Evolutionary conservation across 2,113 vertebrate species (phyloP).

Genomic region (Chaetorhynchus papuensis): DNA sequence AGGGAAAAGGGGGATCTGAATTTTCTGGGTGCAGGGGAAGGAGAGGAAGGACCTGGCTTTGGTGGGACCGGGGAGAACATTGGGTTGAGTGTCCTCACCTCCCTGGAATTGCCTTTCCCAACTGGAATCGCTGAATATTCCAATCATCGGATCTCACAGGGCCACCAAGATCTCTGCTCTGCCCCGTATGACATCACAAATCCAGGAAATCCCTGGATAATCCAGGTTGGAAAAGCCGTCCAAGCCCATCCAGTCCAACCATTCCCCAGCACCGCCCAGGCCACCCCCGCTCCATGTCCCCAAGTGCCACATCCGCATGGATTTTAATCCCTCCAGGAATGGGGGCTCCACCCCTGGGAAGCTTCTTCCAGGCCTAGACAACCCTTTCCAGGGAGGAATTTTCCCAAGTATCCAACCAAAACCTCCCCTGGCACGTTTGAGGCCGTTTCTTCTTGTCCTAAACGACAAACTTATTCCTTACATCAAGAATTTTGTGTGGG

Average conservation of each 20-base stretch:
- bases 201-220: neutral
- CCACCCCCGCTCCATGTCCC: neutral
- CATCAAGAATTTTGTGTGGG: neutral
- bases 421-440: neutral
- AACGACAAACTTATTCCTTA: neutral
- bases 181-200: neutral
- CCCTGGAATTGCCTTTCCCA: neutral
- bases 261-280: neutral
- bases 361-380: neutral
- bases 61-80: rapidly evolving
- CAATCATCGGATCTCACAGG: rapidly evolving
- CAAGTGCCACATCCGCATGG: neutral
- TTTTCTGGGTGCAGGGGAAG: neutral
- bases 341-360: neutral
- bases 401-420: neutral
- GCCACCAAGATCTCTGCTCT: rapidly evolving
- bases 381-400: neutral
- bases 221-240: neutral
- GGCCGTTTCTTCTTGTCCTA: neutral
- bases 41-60: neutral
- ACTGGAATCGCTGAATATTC: rapidly evolving
- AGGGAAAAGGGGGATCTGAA: neutral
- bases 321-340: neutral
- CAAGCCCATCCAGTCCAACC: rapidly evolving
- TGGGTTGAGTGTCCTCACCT: neutral